These are phyloP conservation scores for Bimastos eiseni DNA, from an alignment of 2,888 invertebrate genomes.

Conservation along the genomic window DNA sequence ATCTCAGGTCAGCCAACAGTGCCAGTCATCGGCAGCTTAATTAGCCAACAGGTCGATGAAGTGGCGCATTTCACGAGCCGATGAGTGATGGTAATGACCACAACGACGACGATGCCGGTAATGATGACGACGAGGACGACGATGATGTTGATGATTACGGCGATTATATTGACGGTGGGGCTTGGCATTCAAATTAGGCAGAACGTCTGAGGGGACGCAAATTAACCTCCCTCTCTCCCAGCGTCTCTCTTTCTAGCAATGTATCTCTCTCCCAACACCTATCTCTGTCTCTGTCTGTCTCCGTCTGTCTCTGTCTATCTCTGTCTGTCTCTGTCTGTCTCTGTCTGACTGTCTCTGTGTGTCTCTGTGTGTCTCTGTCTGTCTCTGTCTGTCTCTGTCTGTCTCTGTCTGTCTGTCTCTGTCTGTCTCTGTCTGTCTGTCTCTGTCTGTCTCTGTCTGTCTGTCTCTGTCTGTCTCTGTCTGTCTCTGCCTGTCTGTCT, in stretches of 20 bases:
- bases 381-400: background rate
- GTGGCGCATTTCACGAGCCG: background rate
- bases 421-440: background rate
- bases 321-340: background rate
- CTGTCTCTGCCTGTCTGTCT: background rate
- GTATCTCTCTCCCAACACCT: too few species aligned
- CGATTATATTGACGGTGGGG: slow-evolving; percentile 17
- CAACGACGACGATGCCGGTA: background rate
- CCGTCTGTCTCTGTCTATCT: background rate
- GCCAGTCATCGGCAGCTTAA: background rate
- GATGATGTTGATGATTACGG: background rate
- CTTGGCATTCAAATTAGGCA: slow-evolving; percentile 7
- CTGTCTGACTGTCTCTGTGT: too few species aligned
- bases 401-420: background rate
- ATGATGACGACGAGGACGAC: background rate
- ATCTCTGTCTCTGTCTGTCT: background rate
- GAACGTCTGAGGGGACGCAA: background rate
- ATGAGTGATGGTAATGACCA: slow-evolving; percentile 21
- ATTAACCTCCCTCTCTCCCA: background rate
- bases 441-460: background rate
- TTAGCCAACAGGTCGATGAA: slow-evolving; percentile 13
- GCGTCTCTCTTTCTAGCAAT: background rate
- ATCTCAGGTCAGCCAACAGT: background rate
- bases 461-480: background rate
- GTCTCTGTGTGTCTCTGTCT: background rate